A percentile compares a stretch with the other conserved stretches of the same genome.
Conservation (phyloP, 1,140 invertebrate genomes). For the Planococcus citri region DNA sequence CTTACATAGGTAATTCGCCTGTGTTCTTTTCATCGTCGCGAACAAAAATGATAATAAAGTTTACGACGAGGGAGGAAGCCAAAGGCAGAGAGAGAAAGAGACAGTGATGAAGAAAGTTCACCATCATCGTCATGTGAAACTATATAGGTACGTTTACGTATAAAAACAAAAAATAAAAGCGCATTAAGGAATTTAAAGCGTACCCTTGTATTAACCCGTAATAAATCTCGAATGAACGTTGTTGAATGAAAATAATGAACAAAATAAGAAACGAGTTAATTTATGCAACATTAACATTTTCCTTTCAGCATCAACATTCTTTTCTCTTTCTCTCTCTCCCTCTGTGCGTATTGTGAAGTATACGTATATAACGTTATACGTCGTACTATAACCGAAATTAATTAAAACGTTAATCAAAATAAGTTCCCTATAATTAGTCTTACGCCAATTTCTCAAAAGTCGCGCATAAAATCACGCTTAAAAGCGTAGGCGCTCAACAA, state of each 20-base stretch:
- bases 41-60: too few species aligned
- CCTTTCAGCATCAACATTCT: neutral
- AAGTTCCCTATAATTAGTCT: neutral
- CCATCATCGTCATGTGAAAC: too few species aligned
- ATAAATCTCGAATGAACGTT: neutral
- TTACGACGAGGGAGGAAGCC: neutral
- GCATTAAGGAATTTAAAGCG: neutral
- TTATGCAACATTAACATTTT: conserved; percentile 2
- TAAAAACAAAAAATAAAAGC: neutral
- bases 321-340: too few species aligned
- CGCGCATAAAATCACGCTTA: neutral
- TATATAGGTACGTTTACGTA: too few species aligned
- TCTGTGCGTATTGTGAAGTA: too few species aligned
- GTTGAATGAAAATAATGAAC: neutral
- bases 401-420: conserved; percentile 8
- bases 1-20: too few species aligned
- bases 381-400: neutral
- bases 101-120: neutral
- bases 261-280: neutral
- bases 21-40: too few species aligned
- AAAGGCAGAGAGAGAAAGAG: neutral
- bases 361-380: too few species aligned
- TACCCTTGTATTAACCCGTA: neutral
- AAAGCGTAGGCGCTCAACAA: neutral
- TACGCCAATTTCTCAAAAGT: neutral